Evolutionary conservation across 2,797 vertebrate genomes (phyloP), one percentile per base, ranked within the genome.

Genomic region (Danio kyathit): DNA sequence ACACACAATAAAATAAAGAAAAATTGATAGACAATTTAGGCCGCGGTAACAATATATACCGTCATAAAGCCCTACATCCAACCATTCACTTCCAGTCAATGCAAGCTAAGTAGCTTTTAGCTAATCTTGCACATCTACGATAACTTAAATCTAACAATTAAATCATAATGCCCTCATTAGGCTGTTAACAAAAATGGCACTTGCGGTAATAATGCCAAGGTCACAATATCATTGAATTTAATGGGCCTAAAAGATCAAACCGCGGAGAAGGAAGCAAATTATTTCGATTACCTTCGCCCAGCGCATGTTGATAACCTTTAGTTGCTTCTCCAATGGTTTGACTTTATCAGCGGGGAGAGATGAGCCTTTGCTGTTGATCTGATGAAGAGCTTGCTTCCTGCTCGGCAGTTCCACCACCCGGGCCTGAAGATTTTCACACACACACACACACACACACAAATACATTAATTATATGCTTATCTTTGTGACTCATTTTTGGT

Each of bases 231-330:
- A 65, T 61, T 70, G n/a, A 43, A 46, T 44, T 73, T 3, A 65
- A 80, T 56, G 4, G 11, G 11, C 40, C 13, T 57, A 14, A 59
- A 49, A 79, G 41, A 59, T 56, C 51, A 78, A 70, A 17, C 10
- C 41, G 46, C 11, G 41, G 10, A 79, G 29, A 60, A 21, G 49
- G 52, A 66, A 60, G 61, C 21, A 49, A 69, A 38, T 4, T 0
- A 49, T 75, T 56, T 70, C 16, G 10, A 94, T 93, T 89, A 99
- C 98, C 97, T 97, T 96, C 88, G 95, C 89, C 93, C 96, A 97
- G 91, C 86, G 94, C 84, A 90, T 91, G 90, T 96, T 96, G 90
- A 95, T 92, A 81, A 95, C 91, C 88, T 95, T 95, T 82, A 98
- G 87, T 85, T 95, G 90, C 74, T 84, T 93, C 87, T 94, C 93